Conservation (phyloP, 1,140 invertebrate genomes). For the Olivierus martensii region DNA sequence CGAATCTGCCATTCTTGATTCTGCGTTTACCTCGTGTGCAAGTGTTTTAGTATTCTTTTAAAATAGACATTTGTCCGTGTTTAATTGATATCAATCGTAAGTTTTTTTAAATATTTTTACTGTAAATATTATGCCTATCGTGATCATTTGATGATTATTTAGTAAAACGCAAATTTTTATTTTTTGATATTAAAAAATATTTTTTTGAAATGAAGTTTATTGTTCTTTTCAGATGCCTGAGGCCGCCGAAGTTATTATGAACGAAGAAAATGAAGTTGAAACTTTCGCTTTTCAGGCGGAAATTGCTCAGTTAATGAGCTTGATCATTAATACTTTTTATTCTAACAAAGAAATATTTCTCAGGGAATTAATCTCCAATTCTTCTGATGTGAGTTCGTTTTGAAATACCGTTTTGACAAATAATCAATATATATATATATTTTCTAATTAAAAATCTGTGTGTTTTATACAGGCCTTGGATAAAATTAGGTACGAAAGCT, state of each 20-base stretch:
- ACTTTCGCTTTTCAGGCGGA: constrained; percentile 78
- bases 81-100: too few relatives aligned
- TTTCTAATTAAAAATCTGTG: constrained; percentile 96
- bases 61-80: too few relatives aligned
- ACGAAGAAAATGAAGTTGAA: constrained; percentile 31
- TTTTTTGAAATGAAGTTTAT: background rate
- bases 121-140: too few relatives aligned
- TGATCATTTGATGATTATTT: too few relatives aligned
- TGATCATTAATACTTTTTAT: constrained; percentile 99
- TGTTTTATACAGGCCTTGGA: constrained; percentile 76
- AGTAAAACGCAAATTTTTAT: too few relatives aligned
- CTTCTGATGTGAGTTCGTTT: constrained; percentile 48
- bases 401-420: background rate
- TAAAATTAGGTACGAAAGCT: constrained; percentile 63
- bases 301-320: constrained; percentile 88
- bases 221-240: constrained; percentile 22
- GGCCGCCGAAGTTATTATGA: constrained; percentile 19
- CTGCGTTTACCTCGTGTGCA: too few relatives aligned
- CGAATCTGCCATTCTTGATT: too few relatives aligned
- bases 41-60: too few relatives aligned
- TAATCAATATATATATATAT: constrained; percentile 1
- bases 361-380: constrained; percentile 83
- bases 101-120: too few relatives aligned
- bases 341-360: constrained; percentile 99
- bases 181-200: too few relatives aligned